Base-by-base conservation (phyloP, 2,888 invertebrate genomes). In the Drosophila pegasa region DNA sequence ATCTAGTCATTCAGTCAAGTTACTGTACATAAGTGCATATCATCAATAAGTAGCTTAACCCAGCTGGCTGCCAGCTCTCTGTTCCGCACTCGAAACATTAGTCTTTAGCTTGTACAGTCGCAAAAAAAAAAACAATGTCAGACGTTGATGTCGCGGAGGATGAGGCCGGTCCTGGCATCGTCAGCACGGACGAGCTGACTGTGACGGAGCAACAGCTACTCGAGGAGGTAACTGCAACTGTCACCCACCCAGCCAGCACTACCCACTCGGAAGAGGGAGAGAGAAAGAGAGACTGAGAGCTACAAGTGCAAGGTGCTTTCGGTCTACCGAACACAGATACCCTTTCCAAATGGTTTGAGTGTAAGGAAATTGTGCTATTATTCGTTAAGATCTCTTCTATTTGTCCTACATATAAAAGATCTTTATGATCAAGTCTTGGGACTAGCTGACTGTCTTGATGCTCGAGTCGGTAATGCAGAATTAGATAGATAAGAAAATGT, bases 171-270 rank as follows among this genome's bases (percentile, higher is more conserved):
- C 60, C 62, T 47, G 48, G 59, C 47, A 16, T 41, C 37, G 62
- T 5, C 55, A 55, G 64, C 72, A 60, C 67, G 47, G 80, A 72
- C 57, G 81, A 64, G 47, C 70, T 40, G 59, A 18, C 62, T 59
- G 48, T 45, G 51, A 31, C 62, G 64, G 77, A 79, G 25, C 74
- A 67, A 41, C 74, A 66, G 65, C 82, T 74, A 43, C 47, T 48
- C 18, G 68, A 78, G 56, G 82, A 79, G 81, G 81, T 79, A 79
- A 79, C 81, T 80, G 70, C 48, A 47, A 58, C 45, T 43, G 61
- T 52, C 56, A 43, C 29, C n/a, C 47, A 48, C 33, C 40, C 40
- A 57, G 27, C 43, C 22, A 59, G 51, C 43, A 45, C 27, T 16
- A 5, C 25, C 43, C 43, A 45, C 16, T 16, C 3, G 25, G 5